Evolutionary conservation across 2,797 vertebrate species (phyloP).

Genomic region (Hippoglossus hippoglossus): DNA sequence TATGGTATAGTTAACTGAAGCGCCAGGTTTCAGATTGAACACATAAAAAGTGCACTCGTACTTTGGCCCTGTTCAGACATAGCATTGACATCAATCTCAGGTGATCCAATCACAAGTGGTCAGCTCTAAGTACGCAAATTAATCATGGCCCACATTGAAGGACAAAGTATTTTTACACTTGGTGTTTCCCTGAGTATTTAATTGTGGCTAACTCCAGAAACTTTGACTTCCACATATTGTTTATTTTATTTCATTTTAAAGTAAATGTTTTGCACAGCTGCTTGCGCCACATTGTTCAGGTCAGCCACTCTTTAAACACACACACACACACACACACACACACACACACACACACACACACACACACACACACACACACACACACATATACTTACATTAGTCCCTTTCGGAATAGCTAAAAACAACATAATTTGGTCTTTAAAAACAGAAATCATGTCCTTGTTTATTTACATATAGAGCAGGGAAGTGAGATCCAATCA

Average conservation of each 20-base stretch:
- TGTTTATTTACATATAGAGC: neutral
- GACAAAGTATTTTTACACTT: neutral
- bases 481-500: neutral
- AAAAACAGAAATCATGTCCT: neutral
- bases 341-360: no score
- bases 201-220: no score
- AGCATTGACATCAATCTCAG: neutral
- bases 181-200: no score
- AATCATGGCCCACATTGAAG: neutral
- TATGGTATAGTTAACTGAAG: neutral
- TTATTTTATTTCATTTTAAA: no score
- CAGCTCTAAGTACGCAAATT: neutral
- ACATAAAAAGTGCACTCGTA: neutral
- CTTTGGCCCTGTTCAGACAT: neutral
- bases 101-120: neutral
- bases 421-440: neutral
- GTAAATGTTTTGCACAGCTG: no score
- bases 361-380: no score
- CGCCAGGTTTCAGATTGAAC: conserved; percentile 20
- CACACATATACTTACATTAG: no score
- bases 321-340: no score
- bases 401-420: no score
- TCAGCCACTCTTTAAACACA: no score
- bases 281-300: no score
- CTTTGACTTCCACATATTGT: no score